Base-by-base conservation (phyloP, 2,113 vertebrate genomes). In the Perca flavescens region DNA sequence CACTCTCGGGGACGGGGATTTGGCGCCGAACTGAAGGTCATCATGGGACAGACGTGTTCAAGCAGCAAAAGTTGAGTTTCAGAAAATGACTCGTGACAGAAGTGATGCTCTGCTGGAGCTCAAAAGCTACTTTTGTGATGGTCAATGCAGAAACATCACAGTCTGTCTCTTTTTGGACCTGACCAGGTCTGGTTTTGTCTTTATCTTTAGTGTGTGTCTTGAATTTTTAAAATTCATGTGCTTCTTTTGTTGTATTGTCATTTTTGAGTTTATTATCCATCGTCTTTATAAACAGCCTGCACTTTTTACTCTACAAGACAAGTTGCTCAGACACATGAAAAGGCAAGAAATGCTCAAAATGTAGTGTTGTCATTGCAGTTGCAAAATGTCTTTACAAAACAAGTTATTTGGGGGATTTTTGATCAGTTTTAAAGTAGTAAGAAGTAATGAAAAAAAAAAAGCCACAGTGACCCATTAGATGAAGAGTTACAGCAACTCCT, bases 71-170 rank as follows among this genome's bases (percentile, higher is more conserved):
- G 70, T 46, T 46, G 56, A 31, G 80, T 58, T 80, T 87, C 17
- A 52, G 12, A 77, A 80, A 69, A 22, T 84, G 83, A 87, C 53
- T 80, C 80, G 82, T 79, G 80, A 80, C 56, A 83, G 77, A 67
- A 11, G 22, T 65, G 82, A 85, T 4, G 73, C 49, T 16, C 28
- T 2, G 25, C 63, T 22, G 47, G 22, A 64, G n/a, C 76, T 86
- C 64, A 72, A 66, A 77, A 74, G 61, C 56, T 58, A 63, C 34
- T 19, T 61, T 46, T 68, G 47, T 63, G 70, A 77, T 40, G 61
- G 40, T 60, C 75, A 36, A 47, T 25, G 40, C 47, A 80, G 49
- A 74, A 36, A 66, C 43, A 1, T 10, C 75, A 0, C 31, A 22
- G 53, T 36, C 60, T 69, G 16, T 72, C 9, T 57, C 16, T 11